phyloP scores from a whole-genome alignment of 2,113 vertebrate genomes.

The Eonycteris spelaea region DNA sequence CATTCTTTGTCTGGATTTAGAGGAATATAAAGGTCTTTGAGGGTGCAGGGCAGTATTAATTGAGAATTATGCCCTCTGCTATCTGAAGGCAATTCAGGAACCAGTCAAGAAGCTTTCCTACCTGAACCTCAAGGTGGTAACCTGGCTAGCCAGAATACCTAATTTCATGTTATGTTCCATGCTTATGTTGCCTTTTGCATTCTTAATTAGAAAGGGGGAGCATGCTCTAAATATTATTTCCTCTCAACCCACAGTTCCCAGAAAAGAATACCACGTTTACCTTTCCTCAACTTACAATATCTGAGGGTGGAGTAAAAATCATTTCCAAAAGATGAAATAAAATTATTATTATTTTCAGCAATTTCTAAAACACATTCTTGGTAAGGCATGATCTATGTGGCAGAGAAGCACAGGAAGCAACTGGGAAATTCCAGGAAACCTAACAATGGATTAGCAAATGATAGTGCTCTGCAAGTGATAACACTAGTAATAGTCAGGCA shows the following conservation, averaged over 20 bases:
- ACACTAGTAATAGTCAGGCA: background rate
- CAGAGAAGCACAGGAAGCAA: background rate
- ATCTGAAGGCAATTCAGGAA: background rate
- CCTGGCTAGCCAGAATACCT: background rate
- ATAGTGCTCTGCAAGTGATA: background rate
- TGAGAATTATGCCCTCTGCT: background rate
- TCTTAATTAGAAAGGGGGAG: background rate
- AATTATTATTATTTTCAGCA: background rate
- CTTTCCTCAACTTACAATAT: background rate
- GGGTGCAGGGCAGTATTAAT: background rate
- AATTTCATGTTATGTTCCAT: background rate
- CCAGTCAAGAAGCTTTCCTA: background rate
- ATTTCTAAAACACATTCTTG: background rate
- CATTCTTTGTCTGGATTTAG: background rate
- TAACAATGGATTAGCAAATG: background rate
- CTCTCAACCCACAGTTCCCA: background rate
- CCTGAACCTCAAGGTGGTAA: background rate
- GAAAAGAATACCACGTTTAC: background rate
- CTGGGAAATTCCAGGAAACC: background rate
- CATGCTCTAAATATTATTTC: background rate
- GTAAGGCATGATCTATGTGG: background rate
- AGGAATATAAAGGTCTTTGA: background rate
- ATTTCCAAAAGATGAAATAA: conserved; percentile 13
- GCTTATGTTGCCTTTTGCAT: background rate
- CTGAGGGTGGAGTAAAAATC: background rate